Conservation (phyloP, 2,113 vertebrate species). For the Gobius niger region DNA sequence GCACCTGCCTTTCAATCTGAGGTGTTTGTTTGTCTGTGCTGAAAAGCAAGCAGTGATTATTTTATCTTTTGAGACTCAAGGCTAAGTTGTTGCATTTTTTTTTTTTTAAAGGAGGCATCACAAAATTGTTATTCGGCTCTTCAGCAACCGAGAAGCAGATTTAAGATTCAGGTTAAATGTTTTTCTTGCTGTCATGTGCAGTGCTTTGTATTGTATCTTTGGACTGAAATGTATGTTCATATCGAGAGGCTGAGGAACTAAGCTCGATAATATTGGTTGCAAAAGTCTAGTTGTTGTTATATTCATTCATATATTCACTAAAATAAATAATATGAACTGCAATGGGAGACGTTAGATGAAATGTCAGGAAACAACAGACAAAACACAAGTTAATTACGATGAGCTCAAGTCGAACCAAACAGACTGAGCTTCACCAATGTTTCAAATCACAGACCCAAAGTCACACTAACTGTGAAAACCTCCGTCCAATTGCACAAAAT, state of each 20-base stretch:
- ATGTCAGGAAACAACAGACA: background rate
- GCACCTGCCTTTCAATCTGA: constrained; percentile 54
- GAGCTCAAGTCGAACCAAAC: background rate
- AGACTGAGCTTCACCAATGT: background rate
- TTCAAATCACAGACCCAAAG: background rate
- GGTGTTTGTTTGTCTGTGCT: constrained; percentile 44
- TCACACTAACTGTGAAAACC: background rate
- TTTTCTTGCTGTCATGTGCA: background rate
- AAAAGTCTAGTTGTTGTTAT: background rate
- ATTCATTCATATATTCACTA: too few relatives aligned
- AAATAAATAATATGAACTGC: background rate
- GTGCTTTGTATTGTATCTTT: background rate
- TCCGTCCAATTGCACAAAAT: background rate
- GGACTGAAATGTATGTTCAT: background rate
- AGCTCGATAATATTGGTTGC: background rate
- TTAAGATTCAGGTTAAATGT: background rate
- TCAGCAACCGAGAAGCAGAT: background rate
- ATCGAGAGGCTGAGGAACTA: too few relatives aligned
- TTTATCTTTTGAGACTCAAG: constrained; percentile 2
- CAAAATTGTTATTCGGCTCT: background rate
- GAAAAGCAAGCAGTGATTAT: constrained; percentile 13
- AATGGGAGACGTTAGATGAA: too few relatives aligned
- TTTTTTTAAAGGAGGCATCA: background rate
- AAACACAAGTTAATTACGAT: background rate
- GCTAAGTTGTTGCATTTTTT: background rate